Evolutionary conservation across 2,888 invertebrate genomes (phyloP).

Genomic region (Eristalinus aeneus): DNA sequence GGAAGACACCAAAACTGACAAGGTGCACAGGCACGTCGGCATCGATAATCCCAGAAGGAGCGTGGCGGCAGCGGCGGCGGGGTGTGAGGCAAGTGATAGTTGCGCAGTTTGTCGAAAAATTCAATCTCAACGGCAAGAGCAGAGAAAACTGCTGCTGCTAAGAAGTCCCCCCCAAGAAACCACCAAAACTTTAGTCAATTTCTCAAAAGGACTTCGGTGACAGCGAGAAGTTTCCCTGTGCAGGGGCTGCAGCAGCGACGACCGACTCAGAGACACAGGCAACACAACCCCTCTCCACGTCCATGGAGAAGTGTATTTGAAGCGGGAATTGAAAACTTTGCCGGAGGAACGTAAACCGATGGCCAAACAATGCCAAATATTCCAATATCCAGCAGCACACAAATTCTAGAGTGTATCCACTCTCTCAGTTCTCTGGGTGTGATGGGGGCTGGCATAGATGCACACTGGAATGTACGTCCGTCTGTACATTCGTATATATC

Average conservation of each 20-base stretch:
- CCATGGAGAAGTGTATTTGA: constrained; percentile 26
- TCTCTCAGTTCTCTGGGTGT: not conserved
- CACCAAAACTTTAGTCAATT: constrained; percentile 68
- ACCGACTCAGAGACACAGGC: not conserved
- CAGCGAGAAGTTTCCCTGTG: constrained; percentile 54
- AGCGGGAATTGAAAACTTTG: constrained; percentile 52
- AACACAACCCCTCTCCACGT: not conserved
- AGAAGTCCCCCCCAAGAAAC: constrained; percentile 48
- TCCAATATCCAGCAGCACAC: constrained; percentile 58
- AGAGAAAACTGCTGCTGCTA: constrained; percentile 31
- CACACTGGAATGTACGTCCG: not conserved
- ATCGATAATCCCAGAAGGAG: constrained; percentile 39
- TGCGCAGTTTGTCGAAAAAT: constrained; percentile 47
- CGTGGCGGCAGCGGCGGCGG: not conserved
- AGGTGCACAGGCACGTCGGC: constrained; percentile 41
- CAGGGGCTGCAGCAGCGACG: not conserved
- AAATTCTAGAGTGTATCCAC: constrained; percentile 16
- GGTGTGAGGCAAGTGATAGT: not conserved
- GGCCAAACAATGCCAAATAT: constrained; percentile 66
- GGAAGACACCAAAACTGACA: constrained; percentile 15
- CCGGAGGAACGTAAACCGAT: constrained; percentile 40
- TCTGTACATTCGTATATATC: constrained; percentile 62
- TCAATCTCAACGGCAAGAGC: constrained; percentile 65
- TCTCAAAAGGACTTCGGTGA: constrained; percentile 65
- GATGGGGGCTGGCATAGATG: not conserved